Evolutionary conservation across 2,113 vertebrate species (phyloP).

Genomic region (Odocoileus virginianus): DNA sequence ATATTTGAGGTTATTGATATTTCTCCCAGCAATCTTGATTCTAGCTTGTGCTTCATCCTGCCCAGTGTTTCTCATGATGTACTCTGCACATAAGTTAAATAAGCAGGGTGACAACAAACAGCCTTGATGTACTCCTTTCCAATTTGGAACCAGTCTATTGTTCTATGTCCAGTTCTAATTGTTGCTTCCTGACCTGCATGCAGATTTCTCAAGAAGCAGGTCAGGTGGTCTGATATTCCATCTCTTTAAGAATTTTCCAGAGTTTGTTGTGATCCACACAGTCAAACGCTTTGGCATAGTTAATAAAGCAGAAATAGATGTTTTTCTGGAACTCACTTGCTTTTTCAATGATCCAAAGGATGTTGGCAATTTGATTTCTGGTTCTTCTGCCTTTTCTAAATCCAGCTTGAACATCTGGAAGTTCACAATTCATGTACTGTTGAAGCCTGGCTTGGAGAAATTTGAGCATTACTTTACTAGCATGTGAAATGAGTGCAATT

Average conservation of each 20-base stretch:
- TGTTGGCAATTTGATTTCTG: background rate
- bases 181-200: background rate
- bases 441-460: background rate
- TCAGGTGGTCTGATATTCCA: background rate
- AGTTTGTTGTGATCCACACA: background rate
- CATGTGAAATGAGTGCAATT: background rate
- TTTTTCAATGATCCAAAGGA: background rate
- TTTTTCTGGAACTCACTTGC: background rate
- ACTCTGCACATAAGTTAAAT: background rate
- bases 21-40: background rate
- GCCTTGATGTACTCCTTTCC: background rate
- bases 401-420: background rate
- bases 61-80: background rate
- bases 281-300: background rate
- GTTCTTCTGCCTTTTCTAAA: background rate
- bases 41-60: background rate
- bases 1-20: background rate
- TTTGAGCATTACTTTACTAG: background rate
- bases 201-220: background rate
- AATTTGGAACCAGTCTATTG: background rate
- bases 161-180: background rate
- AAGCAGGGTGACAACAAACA: background rate
- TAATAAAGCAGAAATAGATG: background rate
- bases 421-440: accelerated
- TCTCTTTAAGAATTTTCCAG: background rate